These are phyloP conservation scores for Spialia ferax DNA, from an alignment of 2,888 invertebrate species.

Conservation along the genomic window DNA sequence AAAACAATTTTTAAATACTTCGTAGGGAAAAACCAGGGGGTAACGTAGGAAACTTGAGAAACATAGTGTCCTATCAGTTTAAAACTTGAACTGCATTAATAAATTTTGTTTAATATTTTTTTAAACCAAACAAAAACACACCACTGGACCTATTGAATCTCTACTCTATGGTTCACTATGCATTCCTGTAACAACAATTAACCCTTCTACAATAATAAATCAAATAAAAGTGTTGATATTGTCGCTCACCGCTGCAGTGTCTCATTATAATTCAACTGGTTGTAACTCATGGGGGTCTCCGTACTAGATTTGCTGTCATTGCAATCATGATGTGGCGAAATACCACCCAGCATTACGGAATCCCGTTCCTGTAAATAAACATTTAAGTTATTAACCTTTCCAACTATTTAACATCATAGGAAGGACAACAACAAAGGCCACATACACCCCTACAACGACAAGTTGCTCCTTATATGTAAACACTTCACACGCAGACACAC, in stretches of 20 bases:
- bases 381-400: neutral
- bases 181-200: neutral
- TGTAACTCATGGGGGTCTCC: slow-evolving; percentile 94
- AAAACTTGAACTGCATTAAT: no score
- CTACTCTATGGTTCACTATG: neutral
- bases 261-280: slow-evolving; percentile 94
- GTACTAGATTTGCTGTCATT: slow-evolving; percentile 93
- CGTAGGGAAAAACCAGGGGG: no score
- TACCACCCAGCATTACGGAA: slow-evolving; percentile 94
- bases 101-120: no score
- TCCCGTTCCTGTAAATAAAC: slow-evolving; percentile 88
- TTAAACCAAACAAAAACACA: no score
- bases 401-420: no score
- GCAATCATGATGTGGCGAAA: slow-evolving; percentile 94
- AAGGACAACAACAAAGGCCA: neutral
- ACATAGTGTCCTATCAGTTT: no score
- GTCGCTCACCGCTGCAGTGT: slow-evolving; percentile 88
- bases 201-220: neutral
- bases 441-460: neutral
- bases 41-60: no score
- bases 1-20: no score
- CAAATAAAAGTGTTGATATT: neutral
- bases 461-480: neutral
- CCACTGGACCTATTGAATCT: no score
- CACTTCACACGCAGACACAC: no score